A percentile compares a stretch with the other conserved stretches of the same genome.
phyloP scores from a whole-genome alignment of 1,140 invertebrate genomes.

The Zaprionus vittiger region DNA sequence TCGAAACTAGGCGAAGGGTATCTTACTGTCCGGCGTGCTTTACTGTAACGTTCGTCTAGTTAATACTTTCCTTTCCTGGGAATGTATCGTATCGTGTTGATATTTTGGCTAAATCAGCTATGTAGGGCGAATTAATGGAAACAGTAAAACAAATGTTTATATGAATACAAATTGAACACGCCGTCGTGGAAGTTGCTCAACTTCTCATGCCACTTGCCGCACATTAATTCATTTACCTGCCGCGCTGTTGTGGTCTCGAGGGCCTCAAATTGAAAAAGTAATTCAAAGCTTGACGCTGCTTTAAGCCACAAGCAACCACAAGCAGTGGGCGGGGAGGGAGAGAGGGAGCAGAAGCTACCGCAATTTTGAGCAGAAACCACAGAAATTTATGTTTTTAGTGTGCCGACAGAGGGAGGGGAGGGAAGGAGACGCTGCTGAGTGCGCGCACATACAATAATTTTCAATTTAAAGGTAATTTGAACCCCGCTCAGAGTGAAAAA shows the following conservation, averaged over 20 bases:
- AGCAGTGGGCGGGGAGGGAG: not conserved
- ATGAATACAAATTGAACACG: slow-evolving; percentile 46
- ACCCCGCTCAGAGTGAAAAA: slow-evolving; percentile 30
- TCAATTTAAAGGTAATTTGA: slow-evolving; percentile 82
- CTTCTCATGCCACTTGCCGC: slow-evolving; percentile 37
- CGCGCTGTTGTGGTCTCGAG: slow-evolving; percentile 44
- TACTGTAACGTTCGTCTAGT: too few species aligned
- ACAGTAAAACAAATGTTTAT: slow-evolving; percentile 9
- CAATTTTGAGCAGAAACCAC: slow-evolving; percentile 74
- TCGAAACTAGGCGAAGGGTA: too few species aligned
- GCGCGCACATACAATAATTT: slow-evolving; percentile 82
- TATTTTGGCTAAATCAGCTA: not conserved
- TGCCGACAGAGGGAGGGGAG: slow-evolving; percentile 16
- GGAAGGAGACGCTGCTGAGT: slow-evolving; percentile 50
- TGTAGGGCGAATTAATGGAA: slow-evolving; percentile 15
- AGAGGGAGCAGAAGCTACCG: slow-evolving; percentile 31
- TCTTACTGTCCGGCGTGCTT: too few species aligned
- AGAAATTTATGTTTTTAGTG: slow-evolving; percentile 76
- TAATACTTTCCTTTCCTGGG: too few species aligned
- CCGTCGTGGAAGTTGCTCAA: slow-evolving; percentile 20
- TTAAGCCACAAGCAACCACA: slow-evolving; percentile 45
- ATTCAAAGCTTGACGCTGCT: slow-evolving; percentile 61
- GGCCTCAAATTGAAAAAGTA: slow-evolving; percentile 78
- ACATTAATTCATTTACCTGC: slow-evolving; percentile 79
- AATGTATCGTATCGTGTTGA: not conserved